Base-by-base conservation (phyloP, 2,888 invertebrate genomes). In the Yponomeuta evonymella region DNA sequence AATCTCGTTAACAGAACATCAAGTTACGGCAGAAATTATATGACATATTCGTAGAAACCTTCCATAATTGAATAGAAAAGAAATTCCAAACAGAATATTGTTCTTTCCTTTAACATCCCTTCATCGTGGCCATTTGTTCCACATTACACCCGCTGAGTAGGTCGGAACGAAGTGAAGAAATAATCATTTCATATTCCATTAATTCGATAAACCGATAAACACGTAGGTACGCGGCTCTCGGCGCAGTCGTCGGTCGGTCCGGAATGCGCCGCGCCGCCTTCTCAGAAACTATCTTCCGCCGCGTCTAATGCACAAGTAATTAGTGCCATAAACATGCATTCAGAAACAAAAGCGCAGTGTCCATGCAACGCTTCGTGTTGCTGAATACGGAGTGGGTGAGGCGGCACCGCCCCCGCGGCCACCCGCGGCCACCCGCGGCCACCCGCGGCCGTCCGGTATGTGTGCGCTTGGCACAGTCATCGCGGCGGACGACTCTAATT, bases 131-230 rank as follows among this genome's bases (percentile, higher is more conserved):
- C 12, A 4, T 15, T 15, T 12, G 15, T 15, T 58, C 51, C 51
- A 58, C 51, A 58, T 58, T 58, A 15, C 51, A 15, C 12, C 5
- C 51, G 51, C 51, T 3, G 51, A 58, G 51, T 58, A 9, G 15
- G 12, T 58, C 51, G 51, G 51, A 58, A 58, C 51, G 51, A 58
- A 58, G 51, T 58, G 12, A 58, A 58, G 15, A 58, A 58, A 58
- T 58, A 58, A 58, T 15, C 12, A 58, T 58, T 58, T 58, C 51
- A 58, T 58, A 58, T 58, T 58, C 51, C 51, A 58, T 58, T 58
- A 58, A 58, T 58, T 58, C 51, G 15, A 58, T 58, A 58, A 43
- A 58, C 51, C 51, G 51, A 58, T 58, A 58, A 58, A 58, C 51
- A 58, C 51, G 51, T 58, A n/a, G n/a, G n/a, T n/a, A 58, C 51